Evolutionary conservation across 1,140 invertebrate genomes (phyloP).

Genomic region (Lepidostoma basale): DNA sequence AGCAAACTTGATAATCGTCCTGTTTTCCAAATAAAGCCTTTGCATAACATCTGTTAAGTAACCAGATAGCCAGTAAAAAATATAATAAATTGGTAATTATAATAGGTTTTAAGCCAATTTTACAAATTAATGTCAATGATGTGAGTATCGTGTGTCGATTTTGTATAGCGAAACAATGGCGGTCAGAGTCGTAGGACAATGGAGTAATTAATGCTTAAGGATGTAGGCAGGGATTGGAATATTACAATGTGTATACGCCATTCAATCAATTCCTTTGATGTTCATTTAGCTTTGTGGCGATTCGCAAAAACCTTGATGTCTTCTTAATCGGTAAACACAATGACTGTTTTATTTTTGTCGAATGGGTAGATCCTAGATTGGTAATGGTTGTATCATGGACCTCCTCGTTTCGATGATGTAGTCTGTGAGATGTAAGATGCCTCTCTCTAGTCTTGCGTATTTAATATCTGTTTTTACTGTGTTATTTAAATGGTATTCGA

Average conservation of each 20-base stretch:
- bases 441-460: no score
- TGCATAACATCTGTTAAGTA: conserved; percentile 7
- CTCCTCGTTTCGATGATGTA: no score
- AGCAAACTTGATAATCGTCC: background rate
- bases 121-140: conserved; percentile 13
- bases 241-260: background rate
- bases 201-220: conserved; percentile 10
- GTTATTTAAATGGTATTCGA: no score
- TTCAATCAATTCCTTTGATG: background rate
- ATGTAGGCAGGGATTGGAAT: conserved; percentile 13
- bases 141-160: background rate
- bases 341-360: background rate
- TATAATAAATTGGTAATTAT: conserved; percentile 7
- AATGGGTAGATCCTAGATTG: no score
- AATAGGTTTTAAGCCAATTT: background rate
- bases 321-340: background rate
- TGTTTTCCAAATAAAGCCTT: background rate
- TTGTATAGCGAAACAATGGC: background rate
- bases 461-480: no score
- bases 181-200: conserved; percentile 17
- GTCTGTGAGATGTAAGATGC: no score
- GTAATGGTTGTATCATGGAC: no score
- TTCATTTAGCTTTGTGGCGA: background rate
- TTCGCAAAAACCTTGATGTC: conserved; percentile 1
- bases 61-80: no score